These are phyloP conservation scores for Encarsia formosa DNA, from an alignment of 2,888 invertebrate species.

Conservation along the genomic window DNA sequence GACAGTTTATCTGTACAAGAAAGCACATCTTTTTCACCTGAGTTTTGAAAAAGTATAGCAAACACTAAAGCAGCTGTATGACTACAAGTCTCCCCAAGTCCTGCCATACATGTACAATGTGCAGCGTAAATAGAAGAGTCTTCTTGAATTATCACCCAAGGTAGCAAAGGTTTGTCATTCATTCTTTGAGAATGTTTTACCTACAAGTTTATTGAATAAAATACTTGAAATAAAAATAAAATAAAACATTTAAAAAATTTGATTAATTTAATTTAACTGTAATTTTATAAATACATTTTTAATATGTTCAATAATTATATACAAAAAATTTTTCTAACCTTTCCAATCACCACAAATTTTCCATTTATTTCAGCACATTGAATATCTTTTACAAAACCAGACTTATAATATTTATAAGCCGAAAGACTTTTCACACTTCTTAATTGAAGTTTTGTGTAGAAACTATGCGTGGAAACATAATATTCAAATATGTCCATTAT, in stretches of 20 bases:
- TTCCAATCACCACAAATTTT: not conserved
- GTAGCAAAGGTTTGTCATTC: not conserved
- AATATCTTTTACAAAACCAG: not conserved
- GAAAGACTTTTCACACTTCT: not conserved
- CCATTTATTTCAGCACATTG: not conserved
- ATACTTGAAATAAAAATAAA: no score
- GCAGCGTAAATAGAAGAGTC: not conserved
- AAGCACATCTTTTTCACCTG: not conserved
- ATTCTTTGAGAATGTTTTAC: slow-evolving; percentile 4
- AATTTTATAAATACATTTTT: not conserved
- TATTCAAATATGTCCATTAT: not conserved
- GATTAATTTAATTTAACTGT: no score
- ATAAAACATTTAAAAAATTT: no score
- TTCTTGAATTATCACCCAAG: not conserved
- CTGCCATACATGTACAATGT: slow-evolving; percentile 3
- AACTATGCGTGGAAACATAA: not conserved
- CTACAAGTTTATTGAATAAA: no score
- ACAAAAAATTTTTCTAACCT: not conserved
- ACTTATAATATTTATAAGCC: not conserved
- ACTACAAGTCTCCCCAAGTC: slow-evolving; percentile 1
- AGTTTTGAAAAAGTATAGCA: not conserved
- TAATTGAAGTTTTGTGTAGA: not conserved
- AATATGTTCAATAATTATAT: not conserved
- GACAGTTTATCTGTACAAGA: slow-evolving; percentile 4
- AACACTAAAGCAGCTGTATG: slow-evolving; percentile 1